Base-by-base conservation (phyloP, 2,888 invertebrate species). In the Pachymerium ferrugineum region DNA sequence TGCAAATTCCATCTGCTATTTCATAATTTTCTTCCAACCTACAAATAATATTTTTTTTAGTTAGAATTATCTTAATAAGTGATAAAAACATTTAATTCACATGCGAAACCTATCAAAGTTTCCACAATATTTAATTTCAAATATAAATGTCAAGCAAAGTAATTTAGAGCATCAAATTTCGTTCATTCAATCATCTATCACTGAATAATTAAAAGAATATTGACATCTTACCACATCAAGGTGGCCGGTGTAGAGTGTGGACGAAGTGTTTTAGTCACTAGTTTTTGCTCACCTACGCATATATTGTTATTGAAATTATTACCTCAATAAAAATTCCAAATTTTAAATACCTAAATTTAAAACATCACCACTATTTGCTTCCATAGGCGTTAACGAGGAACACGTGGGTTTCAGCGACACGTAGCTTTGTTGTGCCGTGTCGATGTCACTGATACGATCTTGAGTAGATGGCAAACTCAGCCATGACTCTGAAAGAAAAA, bases 1-100 rank as follows among this genome's bases (percentile, higher is more conserved):
- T 85, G 78, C 85, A 85, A 10, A 85, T 85, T 1, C 85, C 85
- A 73, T 85, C 85, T 0, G 84, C 84, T 73, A 83, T 80, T 78
- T 85, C 85, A 78, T 85, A 85, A 78, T 85, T 85, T 75, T 84
- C 84, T 74, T 84, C 83, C 73, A 85, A 78, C 85, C 82, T 82
- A 73, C n/a, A n/a, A n/a, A n/a, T n/a, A n/a, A n/a, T n/a, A n/a
- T n/a, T n/a, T n/a, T n/a, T n/a, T n/a, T n/a, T n/a, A n/a, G n/a
- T n/a, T n/a, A n/a, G n/a, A n/a, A n/a, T n/a, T n/a, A n/a, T n/a
- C n/a, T n/a, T n/a, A n/a, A n/a, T n/a, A n/a, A n/a, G n/a, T n/a
- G n/a, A n/a, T n/a, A n/a, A n/a, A n/a, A n/a, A n/a, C n/a, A n/a
- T n/a, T n/a, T n/a, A n/a, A n/a, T n/a, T n/a, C n/a, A n/a, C n/a